Conservation (phyloP, 2,797 vertebrate species). For the Gymnocypris eckloni region DNA sequence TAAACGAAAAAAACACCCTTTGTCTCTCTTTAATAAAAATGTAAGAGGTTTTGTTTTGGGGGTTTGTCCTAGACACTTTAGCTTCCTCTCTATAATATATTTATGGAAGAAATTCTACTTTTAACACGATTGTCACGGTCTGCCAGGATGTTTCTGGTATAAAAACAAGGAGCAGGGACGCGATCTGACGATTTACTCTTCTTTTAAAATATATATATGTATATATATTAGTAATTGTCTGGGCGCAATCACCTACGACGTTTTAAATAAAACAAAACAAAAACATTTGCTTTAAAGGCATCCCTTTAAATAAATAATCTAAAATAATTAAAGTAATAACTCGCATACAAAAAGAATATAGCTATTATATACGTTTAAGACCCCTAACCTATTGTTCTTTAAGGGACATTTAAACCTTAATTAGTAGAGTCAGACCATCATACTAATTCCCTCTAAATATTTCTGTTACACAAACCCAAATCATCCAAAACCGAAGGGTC, state of each 20-base stretch:
- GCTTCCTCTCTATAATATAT: background rate
- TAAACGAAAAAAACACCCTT: background rate
- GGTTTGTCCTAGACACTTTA: background rate
- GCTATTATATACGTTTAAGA: background rate
- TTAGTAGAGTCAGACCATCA: background rate
- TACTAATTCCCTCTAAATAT: background rate
- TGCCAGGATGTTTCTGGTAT: conserved; percentile 31
- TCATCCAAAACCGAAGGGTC: background rate
- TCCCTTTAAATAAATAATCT: background rate
- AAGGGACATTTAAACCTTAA: background rate
- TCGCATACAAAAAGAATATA: background rate
- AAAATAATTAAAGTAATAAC: background rate
- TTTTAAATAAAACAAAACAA: background rate
- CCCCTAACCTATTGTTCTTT: background rate
- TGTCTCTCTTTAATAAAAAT: background rate
- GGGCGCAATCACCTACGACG: background rate
- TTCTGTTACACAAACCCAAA: background rate
- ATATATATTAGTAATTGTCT: background rate
- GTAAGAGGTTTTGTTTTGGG: background rate
- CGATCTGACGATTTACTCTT: background rate
- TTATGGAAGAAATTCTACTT: background rate
- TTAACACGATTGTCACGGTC: conserved; percentile 2
- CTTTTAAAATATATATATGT: background rate
- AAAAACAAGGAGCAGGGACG: conserved; percentile 11
- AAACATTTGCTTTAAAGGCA: background rate